Base-by-base conservation (phyloP, 2,113 vertebrate species). In the Xiphophorus couchianus region DNA sequence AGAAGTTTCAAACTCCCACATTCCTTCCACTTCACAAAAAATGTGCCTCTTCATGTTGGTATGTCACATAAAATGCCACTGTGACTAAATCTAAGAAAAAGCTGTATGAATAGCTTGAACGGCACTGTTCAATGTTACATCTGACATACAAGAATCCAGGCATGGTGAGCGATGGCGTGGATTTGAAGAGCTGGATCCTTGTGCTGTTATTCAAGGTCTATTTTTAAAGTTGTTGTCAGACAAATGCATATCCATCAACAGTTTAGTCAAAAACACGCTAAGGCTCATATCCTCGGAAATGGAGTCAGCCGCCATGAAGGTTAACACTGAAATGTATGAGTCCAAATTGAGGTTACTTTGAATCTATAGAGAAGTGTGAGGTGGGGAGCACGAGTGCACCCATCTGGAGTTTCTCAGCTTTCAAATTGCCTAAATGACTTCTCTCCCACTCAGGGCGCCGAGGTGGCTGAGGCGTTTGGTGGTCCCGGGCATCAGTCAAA, bases 341-440 rank as follows among this genome's bases (percentile, higher is more conserved):
- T 91, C 82, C 6, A 78, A 82, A 88, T 76, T 48, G 77, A 81
- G 69, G 85, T 48, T 62, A 54, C 87, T 90, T 89, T 83, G 69
- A 35, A 70, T 77, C 44, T 72, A 28, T 44, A 63, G 54, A 85
- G 71, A 74, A 87, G 66, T 44, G 78, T 77, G 74, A 69, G 78
- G 10, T 0, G 63, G 61, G 72, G 78, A 76, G 78, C 69, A 75
- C 66, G 84, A 90, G 77, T 70, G 76, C 70, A 28, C 63, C 69
- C 84, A 76, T 84, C 84, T 90, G 86, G 76, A 76, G n/a, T 78
- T 51, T 1, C 19, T 84, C 19, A 85, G 85, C 71, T 81, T 75
- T 76, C 69, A 75, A 76, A 80, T 74, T 79, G 73, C 71, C 81
- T 80, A 73, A 78, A 73, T 84, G 74, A 82, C 82, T 87, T 83